Evolutionary conservation across 2,888 invertebrate genomes (phyloP), one percentile per base, ranked within the genome.

Genomic region (Palloptera scutellata): DNA sequence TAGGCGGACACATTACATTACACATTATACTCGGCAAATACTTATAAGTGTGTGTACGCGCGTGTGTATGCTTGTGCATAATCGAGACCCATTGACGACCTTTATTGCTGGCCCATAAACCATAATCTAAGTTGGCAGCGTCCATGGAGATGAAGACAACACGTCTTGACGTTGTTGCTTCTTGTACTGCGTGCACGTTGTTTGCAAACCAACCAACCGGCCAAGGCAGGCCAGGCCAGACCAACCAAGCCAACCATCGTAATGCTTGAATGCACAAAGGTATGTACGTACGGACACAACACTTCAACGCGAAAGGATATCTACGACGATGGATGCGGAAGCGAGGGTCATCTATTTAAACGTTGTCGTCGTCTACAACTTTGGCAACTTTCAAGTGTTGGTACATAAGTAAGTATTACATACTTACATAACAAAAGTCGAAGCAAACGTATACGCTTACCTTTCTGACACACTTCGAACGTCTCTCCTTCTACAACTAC

Each of bases 61-160:
- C 63, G 30, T 30, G 30, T 30, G 30, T 30, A n/a, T n/a, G n/a
- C n/a, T 30, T 30, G 30, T 30, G 30, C 6, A 30, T 30, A 30
- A 30, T 30, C 75, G 81, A 80, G 81, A 81, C 81, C 81, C 74
- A 79, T 80, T 79, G 81, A 82, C 81, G 82, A 82, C 81, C 82
- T 82, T 81, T 82, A 81, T 81, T 75, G 77, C 71, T 68, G 79
- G 75, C 6, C 74, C 82, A 79, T 81, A 81, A 81, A 82, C 77
- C 78, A 81, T 81, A 81, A 81, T 81, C 82, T 78, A 73, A 77
- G 77, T 78, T 81, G 80, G 82, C 82, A 81, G 76, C 73, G 70
- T 48, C 59, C 52, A 51, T 40, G 43, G 51, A 59, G 70, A 55
- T 54, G 17, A 55, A 61, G 42, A 61, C 61, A 61, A 61, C 60